A percentile compares a stretch with the other conserved stretches of the same genome.
Conservation (phyloP, 2,797 vertebrate species). For the Anniella stebbinsi region DNA sequence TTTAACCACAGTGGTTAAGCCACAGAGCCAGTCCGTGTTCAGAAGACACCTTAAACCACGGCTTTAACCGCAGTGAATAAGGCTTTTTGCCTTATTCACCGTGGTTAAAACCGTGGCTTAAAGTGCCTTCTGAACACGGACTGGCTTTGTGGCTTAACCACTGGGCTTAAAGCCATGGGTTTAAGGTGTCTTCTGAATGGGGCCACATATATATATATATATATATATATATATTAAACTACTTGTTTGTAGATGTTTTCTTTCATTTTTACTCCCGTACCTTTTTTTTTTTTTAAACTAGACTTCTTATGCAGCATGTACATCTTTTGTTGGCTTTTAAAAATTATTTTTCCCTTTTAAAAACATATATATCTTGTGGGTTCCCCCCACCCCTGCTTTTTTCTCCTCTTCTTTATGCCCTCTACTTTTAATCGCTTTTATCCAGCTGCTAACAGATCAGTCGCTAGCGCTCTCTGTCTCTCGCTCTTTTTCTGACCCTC, state of each 20-base stretch:
- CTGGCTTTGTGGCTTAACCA: too few species aligned
- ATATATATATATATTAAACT: not conserved
- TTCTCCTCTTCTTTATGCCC: slow-evolving; percentile 37
- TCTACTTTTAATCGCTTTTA: slow-evolving; percentile 55
- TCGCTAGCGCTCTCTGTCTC: slow-evolving; percentile 38
- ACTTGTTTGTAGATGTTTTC: not conserved
- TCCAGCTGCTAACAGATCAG: slow-evolving; percentile 56
- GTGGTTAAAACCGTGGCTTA: too few species aligned
- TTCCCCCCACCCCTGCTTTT: not conserved
- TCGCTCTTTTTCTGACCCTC: slow-evolving; percentile 49
- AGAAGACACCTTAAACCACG: too few species aligned
- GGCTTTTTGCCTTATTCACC: too few species aligned
- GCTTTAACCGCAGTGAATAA: too few species aligned
- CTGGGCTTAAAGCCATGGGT: too few species aligned
- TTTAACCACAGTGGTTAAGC: too few species aligned
- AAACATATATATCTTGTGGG: not conserved
- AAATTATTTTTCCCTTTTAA: slow-evolving; percentile 21
- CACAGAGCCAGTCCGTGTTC: too few species aligned
- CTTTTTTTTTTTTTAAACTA: slow-evolving; percentile 6
- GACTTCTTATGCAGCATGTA: slow-evolving; percentile 15
- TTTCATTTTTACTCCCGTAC: slow-evolving; percentile 11
- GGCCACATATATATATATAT: not conserved
- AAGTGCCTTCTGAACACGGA: too few species aligned
- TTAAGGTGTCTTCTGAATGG: too few species aligned
- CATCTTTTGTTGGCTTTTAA: slow-evolving; percentile 32